phyloP scores from a whole-genome alignment of 92 coral and sea anemone species.

The Paragorgia papillata region DNA sequence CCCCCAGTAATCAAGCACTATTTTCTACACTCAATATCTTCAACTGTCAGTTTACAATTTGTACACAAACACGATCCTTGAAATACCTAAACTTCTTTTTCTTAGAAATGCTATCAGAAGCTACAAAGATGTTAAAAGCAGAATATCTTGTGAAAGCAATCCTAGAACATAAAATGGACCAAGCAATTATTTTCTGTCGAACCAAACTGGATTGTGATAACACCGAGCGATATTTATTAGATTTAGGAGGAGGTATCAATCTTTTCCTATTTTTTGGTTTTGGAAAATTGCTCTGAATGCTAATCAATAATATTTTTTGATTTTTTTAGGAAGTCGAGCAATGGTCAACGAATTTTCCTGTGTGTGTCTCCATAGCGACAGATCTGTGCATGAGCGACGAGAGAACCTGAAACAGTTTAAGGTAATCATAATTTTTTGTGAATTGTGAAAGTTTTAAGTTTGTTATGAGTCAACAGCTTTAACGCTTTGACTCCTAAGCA shows the following conservation, averaged over 20 bases:
- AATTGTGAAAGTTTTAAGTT: background rate
- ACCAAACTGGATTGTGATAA: slow-evolving; percentile 95
- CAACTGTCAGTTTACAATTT: no score
- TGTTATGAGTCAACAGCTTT: no score
- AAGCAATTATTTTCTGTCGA: slow-evolving; percentile 90
- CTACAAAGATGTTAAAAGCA: slow-evolving; percentile 81
- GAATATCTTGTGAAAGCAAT: slow-evolving; percentile 81
- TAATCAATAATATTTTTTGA: no score
- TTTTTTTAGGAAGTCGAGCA: slow-evolving; percentile 67
- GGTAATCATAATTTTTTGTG: slow-evolving; percentile 49
- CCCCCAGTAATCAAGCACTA: no score
- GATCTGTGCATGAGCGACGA: slow-evolving; percentile 82
- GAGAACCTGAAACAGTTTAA: slow-evolving; percentile 81
- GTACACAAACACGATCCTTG: background rate
- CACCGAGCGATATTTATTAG: slow-evolving; percentile 65
- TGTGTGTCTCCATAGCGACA: slow-evolving; percentile 93
- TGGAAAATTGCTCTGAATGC: no score
- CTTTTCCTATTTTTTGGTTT: background rate
- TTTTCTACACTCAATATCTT: background rate
- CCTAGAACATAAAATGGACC: slow-evolving; percentile 88
- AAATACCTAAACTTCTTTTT: background rate
- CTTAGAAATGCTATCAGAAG: slow-evolving; percentile 89
- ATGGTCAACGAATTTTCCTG: slow-evolving; percentile 95
- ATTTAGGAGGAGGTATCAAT: slow-evolving; percentile 80
- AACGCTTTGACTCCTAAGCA: no score